A percentile compares a stretch with the other conserved stretches of the same genome.
Conservation (phyloP, 2,888 invertebrate species). For the Dioctria rufipes region DNA sequence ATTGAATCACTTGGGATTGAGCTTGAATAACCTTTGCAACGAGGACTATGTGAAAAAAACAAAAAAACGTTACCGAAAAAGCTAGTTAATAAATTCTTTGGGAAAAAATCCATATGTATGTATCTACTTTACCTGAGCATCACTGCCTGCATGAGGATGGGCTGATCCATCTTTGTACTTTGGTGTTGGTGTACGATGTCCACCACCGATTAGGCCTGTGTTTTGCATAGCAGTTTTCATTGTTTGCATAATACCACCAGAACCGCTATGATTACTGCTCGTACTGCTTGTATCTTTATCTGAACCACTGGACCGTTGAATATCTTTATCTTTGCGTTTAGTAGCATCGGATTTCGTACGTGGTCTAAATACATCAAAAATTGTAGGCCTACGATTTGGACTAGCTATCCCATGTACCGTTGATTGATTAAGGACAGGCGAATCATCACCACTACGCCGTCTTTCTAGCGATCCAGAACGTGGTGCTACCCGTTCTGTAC, state of each 20-base stretch:
- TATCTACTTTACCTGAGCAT: conserved; percentile 69
- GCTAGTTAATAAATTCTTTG: background rate
- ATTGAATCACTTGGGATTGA: no score
- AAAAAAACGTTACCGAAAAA: no score
- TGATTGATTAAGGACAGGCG: conserved; percentile 71
- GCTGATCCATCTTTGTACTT: conserved; percentile 80
- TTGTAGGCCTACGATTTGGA: conserved; percentile 80
- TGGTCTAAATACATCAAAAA: conserved; percentile 86
- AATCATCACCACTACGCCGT: conserved; percentile 70
- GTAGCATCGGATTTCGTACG: conserved; percentile 83
- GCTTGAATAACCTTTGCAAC: no score
- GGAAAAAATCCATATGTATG: no score
- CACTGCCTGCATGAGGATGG: conserved; percentile 79
- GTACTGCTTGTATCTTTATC: conserved; percentile 66
- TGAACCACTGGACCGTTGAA: conserved; percentile 61
- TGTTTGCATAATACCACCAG: conserved; percentile 81
- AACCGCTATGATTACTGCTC: conserved; percentile 66
- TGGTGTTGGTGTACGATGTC: conserved; percentile 62
- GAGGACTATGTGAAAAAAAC: no score
- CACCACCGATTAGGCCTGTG: conserved; percentile 67
- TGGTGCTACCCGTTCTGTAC: conserved; percentile 69
- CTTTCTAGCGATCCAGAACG: conserved; percentile 70
- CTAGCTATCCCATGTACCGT: conserved; percentile 75
- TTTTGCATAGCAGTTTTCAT: conserved; percentile 86
- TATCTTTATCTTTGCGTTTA: conserved; percentile 65